Evolutionary conservation across 2,797 vertebrate species (phyloP), one percentile per base, ranked within the genome.

Genomic region (Spheniscus humboldti): DNA sequence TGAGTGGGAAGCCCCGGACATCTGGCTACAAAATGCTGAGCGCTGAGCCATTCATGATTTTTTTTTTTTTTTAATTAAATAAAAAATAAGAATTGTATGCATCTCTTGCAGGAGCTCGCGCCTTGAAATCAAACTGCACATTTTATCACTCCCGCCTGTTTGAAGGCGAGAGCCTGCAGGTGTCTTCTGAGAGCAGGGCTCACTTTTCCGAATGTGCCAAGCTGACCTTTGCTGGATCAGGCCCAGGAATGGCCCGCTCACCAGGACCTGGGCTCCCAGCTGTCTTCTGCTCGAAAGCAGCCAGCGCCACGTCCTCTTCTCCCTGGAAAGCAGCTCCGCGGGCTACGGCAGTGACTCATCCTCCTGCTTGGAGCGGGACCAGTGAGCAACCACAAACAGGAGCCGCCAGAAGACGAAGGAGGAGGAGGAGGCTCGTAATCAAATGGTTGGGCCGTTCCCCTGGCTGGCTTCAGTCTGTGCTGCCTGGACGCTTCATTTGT

Each of bases 291-390:
- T 66, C 27, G 4, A 43, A 64, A 88, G 41, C 22, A 87, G 43
- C 30, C 24, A 41, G 2, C 0, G 0, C 56, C 2, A 3, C 3
- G 2, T 62, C 24, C 59, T 73, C 16, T n/a, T 50, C 79, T 55
- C 13, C n/a, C 35, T 43, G 53, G 45, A 67, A 86, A 77, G 25
- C 20, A 45, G 4, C 52, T 66, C 69, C 0, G 2, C 28, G 2
- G 7, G 28, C 53, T 60, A 19, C 3, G 4, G 56, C 47, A 67
- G n/a, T 7, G 1, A 8, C 19, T 55, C 52, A 15, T 91, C 35
- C 15, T 72, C 50, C 48, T 81, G 4, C 69, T 13, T 53, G 71
- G 63, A 60, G 48, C 13, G 4, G 52, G 53, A 62, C 41, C 33
- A 63, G 28, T 3, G 28, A 9, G 12, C 35, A 81, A 48, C 67